Evolutionary conservation across 2,888 invertebrate species (phyloP), one percentile per base, ranked within the genome.

Genomic region (Idaea dimidiata): DNA sequence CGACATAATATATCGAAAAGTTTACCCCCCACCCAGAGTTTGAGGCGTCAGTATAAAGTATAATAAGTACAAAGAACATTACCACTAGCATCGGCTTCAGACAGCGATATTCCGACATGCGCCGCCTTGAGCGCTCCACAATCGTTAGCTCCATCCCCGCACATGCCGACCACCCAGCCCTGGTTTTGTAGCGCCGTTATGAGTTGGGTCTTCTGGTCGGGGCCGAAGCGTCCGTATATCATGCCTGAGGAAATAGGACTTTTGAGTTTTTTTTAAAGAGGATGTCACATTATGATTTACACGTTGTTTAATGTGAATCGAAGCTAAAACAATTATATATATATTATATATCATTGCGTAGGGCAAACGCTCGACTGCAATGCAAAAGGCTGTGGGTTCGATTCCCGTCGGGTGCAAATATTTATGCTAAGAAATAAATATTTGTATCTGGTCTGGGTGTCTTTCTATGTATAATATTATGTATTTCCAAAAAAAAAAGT

Each of bases 121-220:
- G 97, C 97, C 14, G 96, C 96, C 87, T 97, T 97, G 60, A 97
- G 88, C 4, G 97, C 97, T 57, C 97, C 97, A 83, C 97, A 98
- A 87, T 98, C 98, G 86, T 98, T 96, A 31, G 96, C 96, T 33
- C 96, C 96, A 81, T 96, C 96, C 31, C 95, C 96, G 81, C 95
- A 94, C 95, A 95, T 95, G 61, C 95, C 95, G 62, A 96, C 96
- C 58, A 95, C 92, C 75, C 95, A 94, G 66, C 94, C 95, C 58
- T 95, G 92, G 71, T 93, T 94, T 89, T 97, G 96, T 59, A 97
- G 87, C 17, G 94, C 93, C 56, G 94, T 93, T 7, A 97, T 93
- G 60, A 97, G 86, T 79, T 96, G 96, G 43, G 96, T 95, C 82
- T 97, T 97, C 79, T 97, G 96, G 69, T 96, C 96, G 0, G 96